These are phyloP conservation scores for Drosophila biarmipes DNA, from an alignment of 1,140 invertebrate genomes.

Conservation along the genomic window DNA sequence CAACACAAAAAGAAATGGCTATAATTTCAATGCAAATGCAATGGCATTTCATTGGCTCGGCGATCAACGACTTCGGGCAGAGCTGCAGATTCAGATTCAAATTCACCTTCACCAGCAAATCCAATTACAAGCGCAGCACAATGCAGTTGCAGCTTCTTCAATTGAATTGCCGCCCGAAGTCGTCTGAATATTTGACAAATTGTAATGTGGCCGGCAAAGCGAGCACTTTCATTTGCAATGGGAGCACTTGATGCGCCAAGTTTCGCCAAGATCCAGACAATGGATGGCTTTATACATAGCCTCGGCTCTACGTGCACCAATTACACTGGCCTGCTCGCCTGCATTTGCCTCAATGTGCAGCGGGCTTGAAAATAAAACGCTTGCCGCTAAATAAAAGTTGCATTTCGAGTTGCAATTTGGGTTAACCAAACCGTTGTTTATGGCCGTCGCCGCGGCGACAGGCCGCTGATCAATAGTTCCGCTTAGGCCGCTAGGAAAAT, in stretches of 20 bases:
- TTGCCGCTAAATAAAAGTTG: conserved; percentile 70
- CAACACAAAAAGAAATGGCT: conserved; percentile 20
- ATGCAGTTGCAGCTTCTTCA: conserved; percentile 53
- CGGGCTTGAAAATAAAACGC: conserved; percentile 60
- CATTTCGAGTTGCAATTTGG: conserved; percentile 63
- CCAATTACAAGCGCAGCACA: conserved; percentile 43
- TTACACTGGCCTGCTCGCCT: conserved; percentile 27
- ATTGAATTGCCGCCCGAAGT: conserved; percentile 51
- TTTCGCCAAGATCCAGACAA: conserved; percentile 60
- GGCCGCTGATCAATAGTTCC: conserved; percentile 35
- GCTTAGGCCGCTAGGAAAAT: conserved; percentile 29
- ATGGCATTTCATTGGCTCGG: conserved; percentile 12
- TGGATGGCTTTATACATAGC: conserved; percentile 49
- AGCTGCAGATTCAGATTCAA: conserved; percentile 7
- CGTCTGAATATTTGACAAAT: conserved; percentile 71
- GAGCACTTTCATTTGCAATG: conserved; percentile 70
- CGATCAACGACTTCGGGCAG: conserved; percentile 32
- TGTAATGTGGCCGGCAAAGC: conserved; percentile 60
- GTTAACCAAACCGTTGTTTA: conserved; percentile 58
- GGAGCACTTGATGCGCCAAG: conserved; percentile 65
- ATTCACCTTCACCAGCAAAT: conserved; percentile 44
- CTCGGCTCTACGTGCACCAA: too few species aligned
- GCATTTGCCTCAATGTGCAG: conserved; percentile 70
- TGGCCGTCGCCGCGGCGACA: conserved; percentile 24
- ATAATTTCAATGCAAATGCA: conserved; percentile 58